These are phyloP conservation scores for Apoda limacodes DNA, from an alignment of 2,888 invertebrate genomes.

Conservation along the genomic window DNA sequence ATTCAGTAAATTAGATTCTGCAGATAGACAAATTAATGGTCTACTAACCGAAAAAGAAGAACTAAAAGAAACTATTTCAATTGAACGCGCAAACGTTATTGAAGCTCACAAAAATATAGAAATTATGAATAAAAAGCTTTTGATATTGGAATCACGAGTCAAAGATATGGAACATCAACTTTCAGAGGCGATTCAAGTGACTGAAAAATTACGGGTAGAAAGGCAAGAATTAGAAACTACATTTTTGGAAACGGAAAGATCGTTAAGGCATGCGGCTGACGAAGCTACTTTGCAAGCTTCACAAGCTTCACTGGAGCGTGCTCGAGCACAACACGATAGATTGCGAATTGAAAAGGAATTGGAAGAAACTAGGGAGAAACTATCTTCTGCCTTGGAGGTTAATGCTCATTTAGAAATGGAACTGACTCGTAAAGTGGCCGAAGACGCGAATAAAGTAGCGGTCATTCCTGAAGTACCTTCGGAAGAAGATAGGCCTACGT, in stretches of 20 bases:
- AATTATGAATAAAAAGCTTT: conserved; percentile 29
- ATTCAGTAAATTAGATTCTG: conserved; percentile 49
- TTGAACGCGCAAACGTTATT: conserved; percentile 29
- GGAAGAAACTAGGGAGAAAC: conserved; percentile 65
- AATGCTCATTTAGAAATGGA: conserved; percentile 55
- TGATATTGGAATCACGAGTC: conserved; percentile 32
- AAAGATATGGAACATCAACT: conserved; percentile 43
- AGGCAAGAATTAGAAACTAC: conserved; percentile 49
- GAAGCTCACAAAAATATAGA: conserved; percentile 38
- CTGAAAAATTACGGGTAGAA: conserved; percentile 42
- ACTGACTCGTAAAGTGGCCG: conserved; percentile 48
- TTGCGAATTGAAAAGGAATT: conserved; percentile 74
- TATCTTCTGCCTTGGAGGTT: conserved; percentile 36
- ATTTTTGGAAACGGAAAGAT: conserved; percentile 62
- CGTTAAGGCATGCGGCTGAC: conserved; percentile 76
- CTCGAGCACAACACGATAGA: conserved; percentile 78
- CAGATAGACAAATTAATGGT: conserved; percentile 40
- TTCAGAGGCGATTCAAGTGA: conserved; percentile 31
- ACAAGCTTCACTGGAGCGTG: conserved; percentile 78
- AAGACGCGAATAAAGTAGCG: conserved; percentile 38
- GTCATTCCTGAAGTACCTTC: conserved; percentile 35
- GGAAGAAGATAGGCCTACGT: conserved; percentile 67
- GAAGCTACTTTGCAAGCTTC: conserved; percentile 80
- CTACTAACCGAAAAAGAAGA: conserved; percentile 36
- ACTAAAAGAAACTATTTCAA: conserved; percentile 31